Percentiles rank a stretch among this genome's conserved stretches.
Conservation (phyloP, 2,797 vertebrate genomes). For the Danio aesculapii region DNA sequence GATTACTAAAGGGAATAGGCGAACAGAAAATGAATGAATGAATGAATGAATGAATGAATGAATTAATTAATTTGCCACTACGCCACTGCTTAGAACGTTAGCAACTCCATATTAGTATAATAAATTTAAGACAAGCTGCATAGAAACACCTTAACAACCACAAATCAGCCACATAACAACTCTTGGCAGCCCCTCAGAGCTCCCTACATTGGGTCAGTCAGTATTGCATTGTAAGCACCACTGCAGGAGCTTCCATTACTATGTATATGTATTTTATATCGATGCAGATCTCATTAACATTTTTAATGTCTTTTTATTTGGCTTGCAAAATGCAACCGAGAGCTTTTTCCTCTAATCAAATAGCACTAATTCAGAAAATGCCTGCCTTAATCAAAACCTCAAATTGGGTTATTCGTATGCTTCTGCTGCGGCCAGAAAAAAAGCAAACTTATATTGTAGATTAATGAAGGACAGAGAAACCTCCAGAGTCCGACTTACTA, state of each 20-base stretch:
- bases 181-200: too few species aligned
- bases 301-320: not conserved
- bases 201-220: not conserved
- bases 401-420: conserved; percentile 2
- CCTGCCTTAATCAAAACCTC: conserved; percentile 30
- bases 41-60: too few species aligned
- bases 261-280: not conserved
- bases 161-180: too few species aligned
- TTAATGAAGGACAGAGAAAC: conserved; percentile 37
- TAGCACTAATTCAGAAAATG: not conserved
- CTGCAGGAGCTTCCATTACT: not conserved
- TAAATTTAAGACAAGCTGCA: too few species aligned
- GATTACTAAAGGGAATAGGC: too few species aligned
- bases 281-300: not conserved
- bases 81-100: too few species aligned
- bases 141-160: too few species aligned
- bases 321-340: not conserved
- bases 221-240: not conserved
- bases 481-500: conserved; percentile 36
- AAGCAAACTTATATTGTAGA: conserved; percentile 16
- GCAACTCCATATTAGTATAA: too few species aligned
- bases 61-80: too few species aligned
- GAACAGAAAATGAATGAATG: too few species aligned
- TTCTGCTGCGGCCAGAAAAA: not conserved
- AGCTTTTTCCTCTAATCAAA: not conserved